A percentile compares a stretch with the other conserved stretches of the same genome.
phyloP scores from a whole-genome alignment of 2,797 vertebrate genomes.

The Limosa lapponica region DNA sequence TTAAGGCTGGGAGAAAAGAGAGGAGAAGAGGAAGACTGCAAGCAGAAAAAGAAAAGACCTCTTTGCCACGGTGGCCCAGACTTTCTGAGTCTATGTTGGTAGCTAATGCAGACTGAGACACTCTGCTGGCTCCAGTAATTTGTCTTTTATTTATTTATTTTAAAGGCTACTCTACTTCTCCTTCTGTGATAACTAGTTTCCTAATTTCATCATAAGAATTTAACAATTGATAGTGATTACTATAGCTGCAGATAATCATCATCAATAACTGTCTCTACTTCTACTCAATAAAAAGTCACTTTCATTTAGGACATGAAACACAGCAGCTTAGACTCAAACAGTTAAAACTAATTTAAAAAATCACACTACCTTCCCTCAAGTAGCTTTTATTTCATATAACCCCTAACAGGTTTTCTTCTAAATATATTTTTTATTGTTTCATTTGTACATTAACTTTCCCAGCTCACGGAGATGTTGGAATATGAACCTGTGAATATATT shows the following conservation, averaged over 20 bases:
- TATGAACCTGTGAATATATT: slow-evolving; percentile 1
- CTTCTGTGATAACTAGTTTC: neutral
- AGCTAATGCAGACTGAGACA: neutral
- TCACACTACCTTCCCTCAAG: neutral
- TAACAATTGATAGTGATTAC: neutral
- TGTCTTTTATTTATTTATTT: neutral
- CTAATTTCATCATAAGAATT: neutral
- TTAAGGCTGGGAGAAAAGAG: fast-evolving
- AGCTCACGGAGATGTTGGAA: neutral
- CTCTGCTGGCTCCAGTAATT: neutral
- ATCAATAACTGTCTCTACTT: neutral
- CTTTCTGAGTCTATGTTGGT: neutral
- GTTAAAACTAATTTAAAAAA: neutral
- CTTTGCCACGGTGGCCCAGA: neutral
- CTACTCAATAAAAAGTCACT: neutral
- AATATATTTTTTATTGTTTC: neutral
- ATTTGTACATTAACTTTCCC: neutral
- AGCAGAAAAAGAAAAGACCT: neutral
- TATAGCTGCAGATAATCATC: neutral
- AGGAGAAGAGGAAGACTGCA: neutral
- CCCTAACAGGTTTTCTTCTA: neutral
- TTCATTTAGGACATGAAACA: neutral
- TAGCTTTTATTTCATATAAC: neutral
- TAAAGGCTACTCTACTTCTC: neutral
- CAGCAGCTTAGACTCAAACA: neutral